These are phyloP conservation scores for Puffinus mauretanicus DNA, from an alignment of 2,113 vertebrate genomes.

Conservation along the genomic window DNA sequence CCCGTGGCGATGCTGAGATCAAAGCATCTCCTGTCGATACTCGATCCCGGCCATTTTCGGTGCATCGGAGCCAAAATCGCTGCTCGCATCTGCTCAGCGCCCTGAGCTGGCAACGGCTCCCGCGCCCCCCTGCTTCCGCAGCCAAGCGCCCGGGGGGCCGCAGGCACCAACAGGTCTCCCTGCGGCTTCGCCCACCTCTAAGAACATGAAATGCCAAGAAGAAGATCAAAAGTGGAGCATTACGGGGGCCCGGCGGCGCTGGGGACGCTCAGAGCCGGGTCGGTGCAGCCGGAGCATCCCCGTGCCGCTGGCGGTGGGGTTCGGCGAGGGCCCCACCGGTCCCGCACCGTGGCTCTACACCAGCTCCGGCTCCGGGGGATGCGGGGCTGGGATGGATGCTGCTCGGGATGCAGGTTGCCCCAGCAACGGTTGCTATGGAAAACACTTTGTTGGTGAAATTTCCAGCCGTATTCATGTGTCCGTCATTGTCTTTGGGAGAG, in stretches of 20 bases:
- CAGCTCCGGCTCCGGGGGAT: not conserved
- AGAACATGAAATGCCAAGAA: not conserved
- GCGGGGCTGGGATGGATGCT: not conserved
- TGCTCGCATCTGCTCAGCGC: not conserved
- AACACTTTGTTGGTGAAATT: not conserved
- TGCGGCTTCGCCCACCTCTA: not conserved
- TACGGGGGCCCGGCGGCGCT: not conserved
- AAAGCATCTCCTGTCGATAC: not conserved
- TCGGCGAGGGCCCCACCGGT: rapidly evolving
- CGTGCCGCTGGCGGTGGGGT: not conserved
- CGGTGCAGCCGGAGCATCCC: not conserved
- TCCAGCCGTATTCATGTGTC: not conserved
- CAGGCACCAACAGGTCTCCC: not conserved
- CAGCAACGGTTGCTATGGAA: slow-evolving; percentile 45
- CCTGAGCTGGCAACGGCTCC: not conserved
- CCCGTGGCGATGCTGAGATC: not conserved
- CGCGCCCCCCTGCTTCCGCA: not conserved
- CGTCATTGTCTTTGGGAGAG: not conserved
- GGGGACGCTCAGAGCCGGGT: not conserved
- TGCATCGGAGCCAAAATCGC: not conserved
- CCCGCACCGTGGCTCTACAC: rapidly evolving
- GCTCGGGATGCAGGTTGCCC: slow-evolving; percentile 25
- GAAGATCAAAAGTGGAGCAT: not conserved
- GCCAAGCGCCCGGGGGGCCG: rapidly evolving
- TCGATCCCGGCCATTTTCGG: rapidly evolving